Conservation (phyloP, 2,888 invertebrate genomes). For the Diadromus collaris region DNA sequence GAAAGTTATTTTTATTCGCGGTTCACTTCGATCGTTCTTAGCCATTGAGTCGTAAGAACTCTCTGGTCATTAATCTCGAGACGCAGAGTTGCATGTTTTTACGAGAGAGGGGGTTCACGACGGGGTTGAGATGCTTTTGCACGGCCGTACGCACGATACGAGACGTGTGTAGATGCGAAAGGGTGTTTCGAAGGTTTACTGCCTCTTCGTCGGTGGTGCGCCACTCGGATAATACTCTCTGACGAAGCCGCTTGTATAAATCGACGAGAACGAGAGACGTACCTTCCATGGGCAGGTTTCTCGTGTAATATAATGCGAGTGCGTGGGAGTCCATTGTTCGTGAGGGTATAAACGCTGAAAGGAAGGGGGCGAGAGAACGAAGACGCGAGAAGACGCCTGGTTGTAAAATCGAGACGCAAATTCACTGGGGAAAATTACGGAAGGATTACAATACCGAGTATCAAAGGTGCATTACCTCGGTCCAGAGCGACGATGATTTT, state of each 20-base stretch:
- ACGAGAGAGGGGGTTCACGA: constrained; percentile 37
- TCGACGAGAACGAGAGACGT: constrained; percentile 54
- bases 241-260: constrained; percentile 54
- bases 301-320: constrained; percentile 55
- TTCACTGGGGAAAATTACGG: constrained; percentile 41
- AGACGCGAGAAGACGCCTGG: constrained; percentile 32
- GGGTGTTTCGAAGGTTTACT: constrained; percentile 53
- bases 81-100: constrained; percentile 21
- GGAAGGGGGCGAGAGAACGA: not conserved
- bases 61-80: constrained; percentile 26
- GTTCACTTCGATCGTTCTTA: constrained; percentile 4
- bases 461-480: not conserved
- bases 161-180: constrained; percentile 7
- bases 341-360: constrained; percentile 55
- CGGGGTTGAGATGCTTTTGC: constrained; percentile 32
- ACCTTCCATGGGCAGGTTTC: constrained; percentile 10
- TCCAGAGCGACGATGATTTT: constrained; percentile 5
- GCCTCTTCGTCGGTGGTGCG: constrained; percentile 58
- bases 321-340: constrained; percentile 60
- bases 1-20: not conserved
- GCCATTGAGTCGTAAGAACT: constrained; percentile 23
- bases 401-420: constrained; percentile 54
- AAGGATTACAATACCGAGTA: constrained; percentile 11
- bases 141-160: not conserved
- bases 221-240: constrained; percentile 37